These are phyloP conservation scores for Cynopterus sphinx DNA, from an alignment of 2,797 vertebrate genomes.

Conservation along the genomic window DNA sequence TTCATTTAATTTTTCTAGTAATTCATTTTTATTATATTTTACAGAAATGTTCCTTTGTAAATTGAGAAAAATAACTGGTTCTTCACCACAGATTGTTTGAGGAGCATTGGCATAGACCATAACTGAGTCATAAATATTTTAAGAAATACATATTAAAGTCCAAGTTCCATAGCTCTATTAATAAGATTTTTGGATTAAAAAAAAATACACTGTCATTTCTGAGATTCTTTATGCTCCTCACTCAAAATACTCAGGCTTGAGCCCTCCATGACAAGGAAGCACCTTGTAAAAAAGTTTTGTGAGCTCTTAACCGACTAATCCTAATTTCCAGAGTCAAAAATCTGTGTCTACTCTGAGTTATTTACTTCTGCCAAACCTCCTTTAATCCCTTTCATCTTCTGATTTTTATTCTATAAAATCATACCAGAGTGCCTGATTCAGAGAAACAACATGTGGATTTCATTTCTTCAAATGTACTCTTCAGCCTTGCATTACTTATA, in stretches of 20 bases:
- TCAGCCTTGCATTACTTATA: neutral
- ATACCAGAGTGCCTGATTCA: neutral
- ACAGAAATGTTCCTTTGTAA: neutral
- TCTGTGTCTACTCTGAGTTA: neutral
- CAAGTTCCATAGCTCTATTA: neutral
- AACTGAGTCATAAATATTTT: neutral
- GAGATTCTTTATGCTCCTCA: neutral
- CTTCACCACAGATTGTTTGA: neutral
- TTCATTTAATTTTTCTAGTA: conserved; percentile 38
- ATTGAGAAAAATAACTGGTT: neutral
- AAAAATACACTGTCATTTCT: neutral
- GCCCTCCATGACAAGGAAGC: neutral
- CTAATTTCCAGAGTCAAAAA: conserved; percentile 41
- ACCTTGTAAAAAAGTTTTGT: neutral
- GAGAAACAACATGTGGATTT: conserved; percentile 45
- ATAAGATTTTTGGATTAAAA: neutral
- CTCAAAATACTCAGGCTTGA: neutral
- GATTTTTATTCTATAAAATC: conserved; percentile 50
- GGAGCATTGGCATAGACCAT: neutral
- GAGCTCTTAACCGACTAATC: neutral
- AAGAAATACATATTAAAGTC: neutral
- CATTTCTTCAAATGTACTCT: conserved; percentile 21
- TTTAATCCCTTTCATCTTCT: conserved; percentile 52
- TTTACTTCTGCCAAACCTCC: conserved; percentile 17
- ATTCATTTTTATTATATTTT: conserved; percentile 34